A percentile compares a stretch with the other conserved stretches of the same genome.
phyloP scores from a whole-genome alignment of 2,797 vertebrate genomes.

The Catamblyrhynchus diadema region DNA sequence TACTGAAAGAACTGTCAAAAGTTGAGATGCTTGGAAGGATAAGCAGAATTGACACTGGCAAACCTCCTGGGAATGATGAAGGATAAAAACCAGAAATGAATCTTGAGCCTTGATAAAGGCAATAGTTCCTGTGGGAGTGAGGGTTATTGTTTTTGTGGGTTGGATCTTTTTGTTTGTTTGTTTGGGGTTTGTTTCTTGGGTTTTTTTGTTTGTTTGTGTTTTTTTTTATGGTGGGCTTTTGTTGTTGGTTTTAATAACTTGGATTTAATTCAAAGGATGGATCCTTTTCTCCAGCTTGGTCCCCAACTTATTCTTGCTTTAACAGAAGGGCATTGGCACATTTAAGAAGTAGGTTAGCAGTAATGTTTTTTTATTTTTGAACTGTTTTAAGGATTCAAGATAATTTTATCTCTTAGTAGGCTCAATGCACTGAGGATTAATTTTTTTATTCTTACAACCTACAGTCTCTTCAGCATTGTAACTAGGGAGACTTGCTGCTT shows the following conservation, averaged over 20 bases:
- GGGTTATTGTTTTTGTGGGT: background rate
- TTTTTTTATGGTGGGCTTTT: background rate
- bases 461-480: background rate
- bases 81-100: background rate
- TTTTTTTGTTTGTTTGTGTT: background rate
- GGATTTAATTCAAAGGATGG: background rate
- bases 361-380: background rate
- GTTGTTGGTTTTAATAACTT: background rate
- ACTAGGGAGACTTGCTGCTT: background rate
- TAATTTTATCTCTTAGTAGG: background rate
- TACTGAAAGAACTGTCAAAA: background rate
- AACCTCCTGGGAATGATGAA: background rate
- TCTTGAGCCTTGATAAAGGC: background rate
- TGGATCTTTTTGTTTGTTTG: background rate
- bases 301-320: background rate
- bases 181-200: background rate
- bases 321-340: background rate
- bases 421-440: background rate
- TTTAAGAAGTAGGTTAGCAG: background rate
- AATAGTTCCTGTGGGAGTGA: background rate
- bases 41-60: background rate
- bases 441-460: background rate
- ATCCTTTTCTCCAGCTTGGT: background rate
- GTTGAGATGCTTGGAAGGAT: conserved; percentile 15
- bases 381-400: background rate